These are phyloP conservation scores for Momotus momota DNA, from an alignment of 2,797 vertebrate species.

Conservation along the genomic window DNA sequence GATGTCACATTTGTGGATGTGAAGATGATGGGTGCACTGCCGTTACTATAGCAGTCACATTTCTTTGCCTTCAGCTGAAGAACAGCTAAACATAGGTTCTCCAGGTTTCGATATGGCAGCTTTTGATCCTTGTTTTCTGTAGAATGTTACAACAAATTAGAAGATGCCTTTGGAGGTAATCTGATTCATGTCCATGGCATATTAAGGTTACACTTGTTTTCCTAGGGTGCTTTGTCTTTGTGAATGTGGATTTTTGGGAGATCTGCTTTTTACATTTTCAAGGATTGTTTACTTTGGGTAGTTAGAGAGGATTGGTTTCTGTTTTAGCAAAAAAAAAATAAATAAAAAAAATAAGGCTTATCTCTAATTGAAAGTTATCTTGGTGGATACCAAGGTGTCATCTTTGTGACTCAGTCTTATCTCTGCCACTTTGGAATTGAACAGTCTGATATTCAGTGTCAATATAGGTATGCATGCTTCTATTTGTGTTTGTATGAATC, in stretches of 20 bases:
- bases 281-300: not conserved
- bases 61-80: not conserved
- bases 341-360: not conserved
- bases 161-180: not conserved
- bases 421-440: not conserved
- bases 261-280: not conserved
- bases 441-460: not conserved
- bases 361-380: not conserved
- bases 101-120: not conserved
- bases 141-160: not conserved
- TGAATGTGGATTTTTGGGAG: accelerated
- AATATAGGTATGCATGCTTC: not conserved
- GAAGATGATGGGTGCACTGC: not conserved
- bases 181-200: not conserved
- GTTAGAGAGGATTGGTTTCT: not conserved
- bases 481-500: not conserved
- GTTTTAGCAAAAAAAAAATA: not conserved
- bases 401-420: not conserved
- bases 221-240: not conserved
- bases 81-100: not conserved
- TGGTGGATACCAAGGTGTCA: not conserved
- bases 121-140: not conserved
- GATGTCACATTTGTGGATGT: not conserved
- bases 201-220: not conserved
- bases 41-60: not conserved